A percentile compares a stretch with the other conserved stretches of the same genome.
These are phyloP conservation scores for Euura saliciscinereae DNA, from an alignment of 1,140 invertebrate species.

Conservation along the genomic window DNA sequence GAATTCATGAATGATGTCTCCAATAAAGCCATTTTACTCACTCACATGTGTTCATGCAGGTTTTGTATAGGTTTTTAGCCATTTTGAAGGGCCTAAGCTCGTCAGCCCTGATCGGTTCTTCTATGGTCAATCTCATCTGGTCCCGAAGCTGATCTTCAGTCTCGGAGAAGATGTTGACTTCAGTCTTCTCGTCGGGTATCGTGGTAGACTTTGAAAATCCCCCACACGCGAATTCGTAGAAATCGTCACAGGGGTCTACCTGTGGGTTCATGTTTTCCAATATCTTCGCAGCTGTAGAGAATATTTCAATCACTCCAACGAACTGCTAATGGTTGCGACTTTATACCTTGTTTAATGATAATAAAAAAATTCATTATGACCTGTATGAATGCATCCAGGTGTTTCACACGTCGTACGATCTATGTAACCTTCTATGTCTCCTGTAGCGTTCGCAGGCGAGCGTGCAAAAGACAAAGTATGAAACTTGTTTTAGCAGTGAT, in stretches of 20 bases:
- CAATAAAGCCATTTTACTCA: background rate
- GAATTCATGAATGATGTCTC: no score
- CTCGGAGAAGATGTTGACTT: conserved; percentile 79
- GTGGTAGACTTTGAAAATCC: conserved; percentile 43
- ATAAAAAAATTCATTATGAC: conserved; percentile 46
- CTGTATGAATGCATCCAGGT: conserved; percentile 72
- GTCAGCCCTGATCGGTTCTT: conserved; percentile 66
- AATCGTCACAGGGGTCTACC: conserved; percentile 79
- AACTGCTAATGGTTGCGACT: no score
- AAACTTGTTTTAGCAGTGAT: no score
- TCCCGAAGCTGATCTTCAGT: conserved; percentile 81
- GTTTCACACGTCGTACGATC: conserved; percentile 62
- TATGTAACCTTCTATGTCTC: conserved; percentile 20
- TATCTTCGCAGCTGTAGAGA: conserved; percentile 56
- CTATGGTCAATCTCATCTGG: conserved; percentile 77
- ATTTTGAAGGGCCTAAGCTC: conserved; percentile 77
- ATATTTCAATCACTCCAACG: conserved; percentile 11
- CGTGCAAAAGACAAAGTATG: conserved; percentile 22
- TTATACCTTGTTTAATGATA: no score
- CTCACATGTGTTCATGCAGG: conserved; percentile 84
- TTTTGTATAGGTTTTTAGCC: conserved; percentile 79
- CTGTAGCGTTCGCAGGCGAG: conserved; percentile 14
- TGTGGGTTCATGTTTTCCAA: conserved; percentile 61
- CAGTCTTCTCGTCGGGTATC: conserved; percentile 66
- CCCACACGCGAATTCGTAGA: conserved; percentile 77